phyloP scores from a whole-genome alignment of 2,113 vertebrate species.

The Neoarius graeffei region DNA sequence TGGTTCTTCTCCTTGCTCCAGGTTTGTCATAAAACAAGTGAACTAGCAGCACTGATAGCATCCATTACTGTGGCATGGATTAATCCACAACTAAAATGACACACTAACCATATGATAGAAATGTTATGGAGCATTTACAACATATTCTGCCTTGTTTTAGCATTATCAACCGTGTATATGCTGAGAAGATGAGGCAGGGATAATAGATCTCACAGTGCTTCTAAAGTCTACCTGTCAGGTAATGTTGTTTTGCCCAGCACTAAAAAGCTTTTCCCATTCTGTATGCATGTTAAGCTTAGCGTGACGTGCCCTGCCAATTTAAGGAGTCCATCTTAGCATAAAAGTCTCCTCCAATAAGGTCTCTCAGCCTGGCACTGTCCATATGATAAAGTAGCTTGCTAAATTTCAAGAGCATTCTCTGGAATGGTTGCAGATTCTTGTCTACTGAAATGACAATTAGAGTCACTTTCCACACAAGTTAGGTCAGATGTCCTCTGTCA shows the following conservation, averaged over 20 bases:
- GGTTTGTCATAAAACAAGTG: constrained; percentile 40
- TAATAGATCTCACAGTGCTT: constrained; percentile 67
- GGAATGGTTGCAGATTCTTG: constrained; percentile 75
- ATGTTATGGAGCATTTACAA: constrained; percentile 63
- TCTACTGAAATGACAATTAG: constrained; percentile 81
- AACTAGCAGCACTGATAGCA: constrained; percentile 56
- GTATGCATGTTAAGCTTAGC: constrained; percentile 73
- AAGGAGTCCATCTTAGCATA: constrained; percentile 76
- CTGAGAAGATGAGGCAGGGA: constrained; percentile 61
- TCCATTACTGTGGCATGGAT: constrained; percentile 48
- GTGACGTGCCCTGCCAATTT: constrained; percentile 76
- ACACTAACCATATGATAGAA: constrained; percentile 56
- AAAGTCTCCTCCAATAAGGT: constrained; percentile 74
- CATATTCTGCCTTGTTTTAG: constrained; percentile 61
- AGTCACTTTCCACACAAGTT: constrained; percentile 80
- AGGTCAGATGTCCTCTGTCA: constrained; percentile 77
- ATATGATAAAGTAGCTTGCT: constrained; percentile 79
- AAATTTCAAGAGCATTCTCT: constrained; percentile 72
- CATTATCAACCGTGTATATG: constrained; percentile 62
- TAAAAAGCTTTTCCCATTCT: constrained; percentile 70
- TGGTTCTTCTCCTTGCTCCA: constrained; percentile 11
- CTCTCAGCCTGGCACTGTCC: constrained; percentile 66
- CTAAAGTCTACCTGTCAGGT: constrained; percentile 72
- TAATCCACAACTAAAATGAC: constrained; percentile 56
- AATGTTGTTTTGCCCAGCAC: constrained; percentile 66